Conservation (phyloP, 1,140 invertebrate genomes). For the Cotesia typhae region DNA sequence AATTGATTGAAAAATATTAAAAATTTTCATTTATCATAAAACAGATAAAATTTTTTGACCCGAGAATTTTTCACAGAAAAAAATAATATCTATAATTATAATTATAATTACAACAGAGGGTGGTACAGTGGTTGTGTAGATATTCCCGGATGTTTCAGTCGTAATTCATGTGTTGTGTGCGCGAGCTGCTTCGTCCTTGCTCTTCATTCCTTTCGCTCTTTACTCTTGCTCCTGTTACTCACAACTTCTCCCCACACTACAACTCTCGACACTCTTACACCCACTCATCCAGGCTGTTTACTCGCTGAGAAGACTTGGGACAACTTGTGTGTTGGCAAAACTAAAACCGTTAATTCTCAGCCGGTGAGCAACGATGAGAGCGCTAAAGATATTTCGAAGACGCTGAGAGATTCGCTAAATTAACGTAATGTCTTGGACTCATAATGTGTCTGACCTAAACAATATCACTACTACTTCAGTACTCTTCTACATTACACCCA, state of each 20-base stretch:
- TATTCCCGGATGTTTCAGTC: conserved; percentile 31
- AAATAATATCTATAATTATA: background rate
- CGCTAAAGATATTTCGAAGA: conserved; percentile 28
- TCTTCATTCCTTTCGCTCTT: conserved; percentile 5
- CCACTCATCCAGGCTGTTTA: background rate
- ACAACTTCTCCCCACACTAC: too few relatives aligned
- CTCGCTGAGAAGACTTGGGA: conserved; percentile 7
- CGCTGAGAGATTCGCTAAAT: conserved; percentile 22
- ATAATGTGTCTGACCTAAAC: background rate
- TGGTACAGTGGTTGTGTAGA: conserved; percentile 18
- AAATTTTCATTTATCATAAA: too few relatives aligned
- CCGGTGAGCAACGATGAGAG: conserved; percentile 12
- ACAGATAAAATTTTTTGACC: too few relatives aligned
- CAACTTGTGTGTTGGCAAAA: conserved; percentile 27
- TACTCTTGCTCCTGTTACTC: background rate
- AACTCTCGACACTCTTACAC: background rate
- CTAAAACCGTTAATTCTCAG: conserved; percentile 32
- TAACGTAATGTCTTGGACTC: conserved; percentile 5
- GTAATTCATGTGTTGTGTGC: conserved; percentile 25
- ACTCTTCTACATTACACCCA: too few relatives aligned
- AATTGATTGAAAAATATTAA: too few relatives aligned
- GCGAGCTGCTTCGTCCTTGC: background rate
- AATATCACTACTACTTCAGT: background rate
- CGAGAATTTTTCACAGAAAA: background rate
- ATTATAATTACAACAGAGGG: conserved; percentile 20